A percentile compares a stretch with the other conserved stretches of the same genome.
Conservation (phyloP, 1,140 invertebrate genomes). For the Parapsyche elsis region DNA sequence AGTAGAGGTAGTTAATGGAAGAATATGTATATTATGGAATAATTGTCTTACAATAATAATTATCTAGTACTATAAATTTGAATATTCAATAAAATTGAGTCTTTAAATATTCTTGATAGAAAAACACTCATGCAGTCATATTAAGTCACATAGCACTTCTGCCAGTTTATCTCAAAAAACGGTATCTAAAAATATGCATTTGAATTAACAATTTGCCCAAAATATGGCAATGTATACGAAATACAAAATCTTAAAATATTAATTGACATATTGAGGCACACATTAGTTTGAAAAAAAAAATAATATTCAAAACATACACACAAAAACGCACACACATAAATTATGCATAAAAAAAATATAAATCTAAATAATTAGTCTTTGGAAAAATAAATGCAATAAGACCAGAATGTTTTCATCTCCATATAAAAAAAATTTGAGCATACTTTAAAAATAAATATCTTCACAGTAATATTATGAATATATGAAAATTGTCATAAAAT, state of each 20-base stretch:
- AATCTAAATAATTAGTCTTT: background rate
- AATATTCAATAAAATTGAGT: no score
- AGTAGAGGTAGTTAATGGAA: no score
- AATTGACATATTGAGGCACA: background rate
- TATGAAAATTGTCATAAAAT: background rate
- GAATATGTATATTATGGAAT: no score
- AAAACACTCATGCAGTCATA: no score
- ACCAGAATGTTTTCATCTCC: background rate
- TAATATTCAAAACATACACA: background rate
- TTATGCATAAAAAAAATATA: background rate
- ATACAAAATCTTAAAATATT: background rate
- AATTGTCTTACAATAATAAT: no score
- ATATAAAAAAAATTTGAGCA: background rate
- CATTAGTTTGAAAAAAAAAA: background rate
- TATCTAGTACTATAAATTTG: no score
- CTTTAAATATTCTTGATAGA: no score
- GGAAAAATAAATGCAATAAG: slow-evolving; percentile 1
- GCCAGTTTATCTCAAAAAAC: no score
- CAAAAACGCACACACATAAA: background rate
- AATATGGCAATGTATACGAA: background rate
- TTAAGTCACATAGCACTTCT: no score
- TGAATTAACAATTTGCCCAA: background rate
- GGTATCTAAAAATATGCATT: no score
- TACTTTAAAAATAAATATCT: background rate
- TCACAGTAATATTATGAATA: background rate